A percentile compares a stretch with the other conserved stretches of the same genome.
phyloP scores from a whole-genome alignment of 2,797 vertebrate species.

The Thaleichthys pacificus region DNA sequence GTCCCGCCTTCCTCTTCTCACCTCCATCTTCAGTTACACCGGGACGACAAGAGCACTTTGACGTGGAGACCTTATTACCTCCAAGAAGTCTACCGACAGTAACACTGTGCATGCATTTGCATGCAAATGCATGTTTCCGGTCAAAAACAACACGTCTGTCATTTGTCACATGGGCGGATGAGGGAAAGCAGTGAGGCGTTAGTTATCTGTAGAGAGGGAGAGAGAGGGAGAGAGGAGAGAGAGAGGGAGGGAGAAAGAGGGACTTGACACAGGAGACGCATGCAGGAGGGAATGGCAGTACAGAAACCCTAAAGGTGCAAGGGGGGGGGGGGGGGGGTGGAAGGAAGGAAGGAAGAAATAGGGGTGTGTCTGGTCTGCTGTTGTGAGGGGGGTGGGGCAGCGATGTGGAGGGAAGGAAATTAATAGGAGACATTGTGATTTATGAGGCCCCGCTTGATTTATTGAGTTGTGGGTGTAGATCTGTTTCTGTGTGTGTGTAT shows the following conservation, averaged over 20 bases:
- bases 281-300: neutral
- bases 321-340: neutral
- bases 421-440: neutral
- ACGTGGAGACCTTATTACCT: neutral
- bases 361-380: too few relatives aligned
- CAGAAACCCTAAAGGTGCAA: neutral
- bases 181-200: neutral
- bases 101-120: too few relatives aligned
- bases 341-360: too few relatives aligned
- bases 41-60: neutral
- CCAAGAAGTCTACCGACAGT: too few relatives aligned
- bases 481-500: conserved; percentile 2
- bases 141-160: too few relatives aligned
- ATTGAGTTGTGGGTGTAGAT: conserved; percentile 1
- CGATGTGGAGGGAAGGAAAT: neutral
- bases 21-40: neutral
- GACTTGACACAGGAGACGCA: neutral
- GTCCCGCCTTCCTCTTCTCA: conserved; percentile 4
- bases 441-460: neutral
- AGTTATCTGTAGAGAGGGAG: neutral
- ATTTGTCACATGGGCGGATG: too few relatives aligned
- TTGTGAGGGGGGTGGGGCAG: neutral
- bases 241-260: neutral
- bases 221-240: neutral
- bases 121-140: too few relatives aligned